Conservation (phyloP, 2,797 vertebrate species). For the Onychomys arenicola region DNA sequence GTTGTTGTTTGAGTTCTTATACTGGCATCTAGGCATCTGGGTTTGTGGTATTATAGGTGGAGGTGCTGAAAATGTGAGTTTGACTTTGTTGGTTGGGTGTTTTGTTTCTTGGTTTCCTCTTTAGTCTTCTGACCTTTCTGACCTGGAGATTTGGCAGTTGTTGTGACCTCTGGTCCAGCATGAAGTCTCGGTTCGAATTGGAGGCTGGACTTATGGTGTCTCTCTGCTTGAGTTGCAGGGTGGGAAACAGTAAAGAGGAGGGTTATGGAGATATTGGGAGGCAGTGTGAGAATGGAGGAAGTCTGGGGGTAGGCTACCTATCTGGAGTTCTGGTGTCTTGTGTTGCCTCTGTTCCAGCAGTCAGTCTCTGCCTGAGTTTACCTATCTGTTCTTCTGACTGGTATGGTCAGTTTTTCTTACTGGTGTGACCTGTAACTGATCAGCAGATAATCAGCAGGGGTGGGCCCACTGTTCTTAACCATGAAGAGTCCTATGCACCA, state of each 20-base stretch:
- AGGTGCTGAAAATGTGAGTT: background rate
- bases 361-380: background rate
- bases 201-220: background rate
- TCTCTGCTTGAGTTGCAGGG: background rate
- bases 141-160: background rate
- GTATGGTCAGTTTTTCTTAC: background rate
- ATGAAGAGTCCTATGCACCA: no score
- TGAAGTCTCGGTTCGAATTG: background rate
- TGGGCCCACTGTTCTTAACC: background rate
- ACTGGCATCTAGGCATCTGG: background rate
- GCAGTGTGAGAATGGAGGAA: background rate
- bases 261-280: background rate
- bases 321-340: background rate
- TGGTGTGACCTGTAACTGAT: background rate
- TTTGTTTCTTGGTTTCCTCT: background rate
- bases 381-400: background rate
- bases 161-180: background rate
- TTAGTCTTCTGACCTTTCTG: background rate
- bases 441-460: background rate
- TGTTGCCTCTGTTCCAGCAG: background rate
- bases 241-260: background rate
- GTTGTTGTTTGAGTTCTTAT: background rate
- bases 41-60: background rate
- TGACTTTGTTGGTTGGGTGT: background rate
- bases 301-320: background rate